A percentile compares a stretch with the other conserved stretches of the same genome.
phyloP scores from a whole-genome alignment of 2,113 vertebrate genomes.

The Aspiorhynchus laticeps region DNA sequence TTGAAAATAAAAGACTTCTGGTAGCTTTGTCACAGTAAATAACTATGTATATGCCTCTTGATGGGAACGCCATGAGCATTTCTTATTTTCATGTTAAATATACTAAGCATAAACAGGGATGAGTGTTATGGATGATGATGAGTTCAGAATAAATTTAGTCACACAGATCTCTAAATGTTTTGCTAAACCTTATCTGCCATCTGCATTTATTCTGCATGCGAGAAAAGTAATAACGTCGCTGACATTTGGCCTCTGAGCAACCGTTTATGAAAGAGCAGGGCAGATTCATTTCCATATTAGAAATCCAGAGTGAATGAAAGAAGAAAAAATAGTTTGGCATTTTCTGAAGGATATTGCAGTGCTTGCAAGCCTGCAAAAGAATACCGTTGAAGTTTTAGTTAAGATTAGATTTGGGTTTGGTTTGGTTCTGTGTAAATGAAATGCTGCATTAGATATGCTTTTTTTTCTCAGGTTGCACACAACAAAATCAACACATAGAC shows the following conservation, averaged over 20 bases:
- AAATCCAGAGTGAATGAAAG: neutral
- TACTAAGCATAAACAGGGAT: neutral
- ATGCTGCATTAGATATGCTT: too few relatives aligned
- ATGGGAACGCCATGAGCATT: neutral
- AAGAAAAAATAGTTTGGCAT: neutral
- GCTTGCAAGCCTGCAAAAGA: neutral
- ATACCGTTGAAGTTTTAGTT: neutral
- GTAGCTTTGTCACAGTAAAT: neutral
- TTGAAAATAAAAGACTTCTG: neutral
- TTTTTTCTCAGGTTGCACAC: neutral
- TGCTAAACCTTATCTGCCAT: neutral
- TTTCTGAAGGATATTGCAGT: neutral
- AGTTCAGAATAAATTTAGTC: neutral
- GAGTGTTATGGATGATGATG: neutral
- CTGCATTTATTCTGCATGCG: neutral
- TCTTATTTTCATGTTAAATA: neutral
- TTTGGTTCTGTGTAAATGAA: neutral
- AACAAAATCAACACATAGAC: neutral
- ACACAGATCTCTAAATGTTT: constrained; percentile 8
- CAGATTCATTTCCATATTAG: constrained; percentile 15
- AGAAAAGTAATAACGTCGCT: constrained; percentile 10
- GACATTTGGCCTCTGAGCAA: constrained; percentile 31
- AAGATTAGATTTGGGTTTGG: neutral
- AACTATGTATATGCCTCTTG: neutral
- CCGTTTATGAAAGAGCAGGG: constrained; percentile 3